These are phyloP conservation scores for Chondrilla cf. caribensis DNA, from an alignment of 37 sponge, comb jelly and placozoan genomes.

Conservation along the genomic window DNA sequence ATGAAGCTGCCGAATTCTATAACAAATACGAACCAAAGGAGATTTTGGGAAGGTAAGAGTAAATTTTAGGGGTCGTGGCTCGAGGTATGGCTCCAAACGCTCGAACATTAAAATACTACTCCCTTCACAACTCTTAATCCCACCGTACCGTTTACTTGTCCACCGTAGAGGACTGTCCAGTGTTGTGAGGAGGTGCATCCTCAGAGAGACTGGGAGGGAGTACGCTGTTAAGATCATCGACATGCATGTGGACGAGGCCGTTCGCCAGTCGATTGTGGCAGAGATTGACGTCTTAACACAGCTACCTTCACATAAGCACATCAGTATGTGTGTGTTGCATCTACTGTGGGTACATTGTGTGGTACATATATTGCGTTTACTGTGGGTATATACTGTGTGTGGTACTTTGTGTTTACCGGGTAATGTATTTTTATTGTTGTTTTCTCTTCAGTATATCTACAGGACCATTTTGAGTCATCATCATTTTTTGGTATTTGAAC, in stretches of 20 bases:
- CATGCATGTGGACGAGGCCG: slow-evolving; percentile 59
- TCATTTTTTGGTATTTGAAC: slow-evolving; percentile 85
- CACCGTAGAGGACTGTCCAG: slow-evolving; percentile 79
- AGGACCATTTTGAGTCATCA: slow-evolving; percentile 74
- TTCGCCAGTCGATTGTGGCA: slow-evolving; percentile 61
- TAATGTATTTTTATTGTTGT: not conserved
- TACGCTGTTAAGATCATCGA: slow-evolving; percentile 92
- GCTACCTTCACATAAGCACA: slow-evolving; percentile 66
- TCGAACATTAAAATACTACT: too few species aligned
- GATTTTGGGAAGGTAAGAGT: slow-evolving; percentile 77
- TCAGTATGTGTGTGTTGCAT: slow-evolving; percentile 55
- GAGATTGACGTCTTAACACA: slow-evolving; percentile 48
- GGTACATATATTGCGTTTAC: not conserved
- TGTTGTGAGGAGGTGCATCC: slow-evolving; percentile 76
- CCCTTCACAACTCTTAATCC: too few species aligned
- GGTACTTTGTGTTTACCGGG: not conserved
- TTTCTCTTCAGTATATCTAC: slow-evolving; percentile 80
- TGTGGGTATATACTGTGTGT: not conserved
- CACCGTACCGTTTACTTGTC: not conserved
- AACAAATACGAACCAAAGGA: slow-evolving; percentile 82
- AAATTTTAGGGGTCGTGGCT: too few species aligned
- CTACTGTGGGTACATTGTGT: not conserved
- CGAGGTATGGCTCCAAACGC: too few species aligned
- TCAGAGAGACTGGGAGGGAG: slow-evolving; percentile 60
- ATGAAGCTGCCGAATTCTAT: slow-evolving; percentile 64